Evolutionary conservation across 2,888 invertebrate species (phyloP), one percentile per base, ranked within the genome.

Genomic region (Torymus tubicola): DNA sequence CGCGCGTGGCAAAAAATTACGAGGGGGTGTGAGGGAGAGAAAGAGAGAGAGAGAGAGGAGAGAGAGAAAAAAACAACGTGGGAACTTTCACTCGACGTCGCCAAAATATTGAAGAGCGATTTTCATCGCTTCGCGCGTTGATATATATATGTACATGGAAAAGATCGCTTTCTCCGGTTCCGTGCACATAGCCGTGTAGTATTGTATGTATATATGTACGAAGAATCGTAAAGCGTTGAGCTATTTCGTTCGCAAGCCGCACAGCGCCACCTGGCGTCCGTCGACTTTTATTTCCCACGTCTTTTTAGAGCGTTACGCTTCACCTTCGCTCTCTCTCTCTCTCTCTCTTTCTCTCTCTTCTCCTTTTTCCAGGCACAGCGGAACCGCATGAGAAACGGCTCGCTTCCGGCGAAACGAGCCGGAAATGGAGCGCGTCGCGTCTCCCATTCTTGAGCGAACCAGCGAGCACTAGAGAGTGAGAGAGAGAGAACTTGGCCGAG

Each of bases 351-450:
- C 24, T 24, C 24, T 24, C 31, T 31, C 31, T 31, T 16, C 58
- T 74, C 13, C 72, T 74, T 80, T 80, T 69, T 74, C 61, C 58
- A 18, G 63, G 60, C 52, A 71, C 12, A 61, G 74, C 72, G 74
- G 58, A 71, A 73, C 64, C 78, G 79, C 67, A 78, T 84, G 85
- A 84, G 85, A 85, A 85, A 84, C 83, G 85, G 80, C 82, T 78
- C 57, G 81, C 83, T 84, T 86, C 84, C 84, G 83, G 78, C 81
- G 61, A 73, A 78, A 50, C 58, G 75, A 79, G 72, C 82, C 84
- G 84, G 86, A 85, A 86, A 85, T 85, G 84, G 84, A 84, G 82
- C 80, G 70, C 67, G 83, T 31, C 31, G 31, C 31, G 31, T 31
- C 71, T 81, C 81, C 82, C 82, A 81, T 84, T 77, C 81, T 76